Evolutionary conservation across 2,113 vertebrate species (phyloP).

Genomic region (Rhinichthys klamathensis): DNA sequence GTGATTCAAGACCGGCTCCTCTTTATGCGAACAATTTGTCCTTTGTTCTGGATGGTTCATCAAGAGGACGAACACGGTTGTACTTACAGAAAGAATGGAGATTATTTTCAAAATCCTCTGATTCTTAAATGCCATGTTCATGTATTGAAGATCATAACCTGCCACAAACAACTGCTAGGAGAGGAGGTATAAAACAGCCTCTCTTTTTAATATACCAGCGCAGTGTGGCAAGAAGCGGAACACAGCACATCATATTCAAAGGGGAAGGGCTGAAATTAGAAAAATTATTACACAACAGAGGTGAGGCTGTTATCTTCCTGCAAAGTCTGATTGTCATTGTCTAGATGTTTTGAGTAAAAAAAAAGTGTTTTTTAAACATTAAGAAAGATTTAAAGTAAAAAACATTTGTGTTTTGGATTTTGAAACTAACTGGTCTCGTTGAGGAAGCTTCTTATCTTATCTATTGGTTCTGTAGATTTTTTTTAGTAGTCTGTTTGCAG

Average conservation of each 20-base stretch:
- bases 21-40: constrained; percentile 19
- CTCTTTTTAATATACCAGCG: neutral
- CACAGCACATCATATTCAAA: neutral
- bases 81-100: constrained; percentile 16
- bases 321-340: no score
- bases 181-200: neutral
- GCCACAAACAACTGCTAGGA: neutral
- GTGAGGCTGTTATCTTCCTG: no score
- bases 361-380: no score
- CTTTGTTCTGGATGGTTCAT: constrained; percentile 5
- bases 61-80: constrained; percentile 32
- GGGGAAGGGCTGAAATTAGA: no score
- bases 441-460: no score
- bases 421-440: no score
- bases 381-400: no score
- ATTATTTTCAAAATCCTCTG: neutral
- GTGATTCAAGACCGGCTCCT: constrained; percentile 7
- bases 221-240: neutral
- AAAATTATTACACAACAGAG: no score
- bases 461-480: no score
- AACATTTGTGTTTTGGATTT: no score
- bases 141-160: neutral
- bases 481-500: no score
- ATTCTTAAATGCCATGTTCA: constrained; percentile 24
- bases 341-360: no score